Percentiles rank a stretch among this genome's conserved stretches.
Conservation (phyloP, 2,797 vertebrate genomes). For the Cichlasoma orientale region DNA sequence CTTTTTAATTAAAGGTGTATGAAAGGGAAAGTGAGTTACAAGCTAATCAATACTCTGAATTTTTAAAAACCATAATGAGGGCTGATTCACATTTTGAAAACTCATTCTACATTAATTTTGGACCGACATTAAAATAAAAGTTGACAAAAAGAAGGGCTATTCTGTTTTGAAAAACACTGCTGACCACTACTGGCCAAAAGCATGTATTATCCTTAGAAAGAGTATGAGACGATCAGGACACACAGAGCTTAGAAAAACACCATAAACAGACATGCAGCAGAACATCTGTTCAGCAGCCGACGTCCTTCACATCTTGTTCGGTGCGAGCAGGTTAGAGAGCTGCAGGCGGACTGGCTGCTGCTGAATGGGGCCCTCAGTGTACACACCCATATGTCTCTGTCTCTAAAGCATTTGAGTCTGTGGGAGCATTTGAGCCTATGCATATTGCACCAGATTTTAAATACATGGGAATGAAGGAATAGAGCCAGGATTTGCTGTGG, state of each 20-base stretch:
- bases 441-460: slow-evolving; percentile 9
- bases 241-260: slow-evolving; percentile 25
- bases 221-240: not conserved
- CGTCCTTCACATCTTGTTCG: slow-evolving; percentile 21
- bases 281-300: slow-evolving; percentile 47
- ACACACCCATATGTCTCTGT: slow-evolving; percentile 66
- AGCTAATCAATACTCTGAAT: not conserved
- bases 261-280: slow-evolving; percentile 59
- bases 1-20: not conserved
- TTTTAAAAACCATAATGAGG: not conserved
- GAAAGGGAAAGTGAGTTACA: not conserved
- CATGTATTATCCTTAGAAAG: slow-evolving; percentile 8
- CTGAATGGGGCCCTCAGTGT: slow-evolving; percentile 37
- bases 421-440: not conserved
- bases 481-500: not conserved
- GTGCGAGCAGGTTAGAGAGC: slow-evolving; percentile 47
- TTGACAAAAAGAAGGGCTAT: not conserved
- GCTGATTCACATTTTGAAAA: not conserved
- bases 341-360: slow-evolving; percentile 54
- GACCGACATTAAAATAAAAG: accelerated
- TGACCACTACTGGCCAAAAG: slow-evolving; percentile 56
- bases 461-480: not conserved
- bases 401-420: slow-evolving; percentile 53
- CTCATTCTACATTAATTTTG: not conserved
- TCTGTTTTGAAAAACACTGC: slow-evolving; percentile 29